Percentiles rank a stretch among this genome's conserved stretches.
These are phyloP conservation scores for Pemphigus obesinymphae DNA, from an alignment of 1,140 invertebrate genomes.

Conservation along the genomic window DNA sequence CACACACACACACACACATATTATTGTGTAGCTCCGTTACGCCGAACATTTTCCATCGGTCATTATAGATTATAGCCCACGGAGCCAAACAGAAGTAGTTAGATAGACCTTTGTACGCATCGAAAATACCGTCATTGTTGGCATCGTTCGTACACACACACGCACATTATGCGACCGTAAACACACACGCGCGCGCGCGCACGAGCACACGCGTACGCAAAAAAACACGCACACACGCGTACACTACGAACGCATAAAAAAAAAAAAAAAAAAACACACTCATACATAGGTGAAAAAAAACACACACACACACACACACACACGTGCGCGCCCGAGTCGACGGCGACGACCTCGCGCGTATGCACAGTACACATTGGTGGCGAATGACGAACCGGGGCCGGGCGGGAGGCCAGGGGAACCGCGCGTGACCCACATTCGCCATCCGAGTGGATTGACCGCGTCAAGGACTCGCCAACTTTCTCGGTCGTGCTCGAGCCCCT, in stretches of 20 bases:
- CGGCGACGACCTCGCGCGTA: slow-evolving; percentile 33
- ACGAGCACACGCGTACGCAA: neutral
- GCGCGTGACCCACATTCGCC: slow-evolving; percentile 40
- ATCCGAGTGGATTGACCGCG: slow-evolving; percentile 40
- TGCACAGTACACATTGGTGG: slow-evolving; percentile 12
- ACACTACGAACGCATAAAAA: too few species aligned
- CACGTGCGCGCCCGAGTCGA: neutral
- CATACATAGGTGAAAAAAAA: neutral
- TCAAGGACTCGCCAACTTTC: slow-evolving; percentile 41
- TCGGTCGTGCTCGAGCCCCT: slow-evolving; percentile 38
- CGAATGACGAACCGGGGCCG: neutral
- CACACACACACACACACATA: too few species aligned
- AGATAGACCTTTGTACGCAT: neutral
- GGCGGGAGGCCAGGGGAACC: neutral
- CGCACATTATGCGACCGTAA: neutral
- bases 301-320: neutral
- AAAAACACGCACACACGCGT: neutral
- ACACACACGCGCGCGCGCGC: neutral
- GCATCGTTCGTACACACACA: neutral
- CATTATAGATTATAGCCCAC: neutral
- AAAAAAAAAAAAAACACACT: too few species aligned
- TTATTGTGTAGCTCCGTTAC: too few species aligned
- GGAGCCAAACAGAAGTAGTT: neutral
- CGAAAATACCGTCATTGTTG: neutral
- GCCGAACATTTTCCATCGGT: neutral